Evolutionary conservation across 2,113 vertebrate species (phyloP).

Genomic region (Willisornis vidua): DNA sequence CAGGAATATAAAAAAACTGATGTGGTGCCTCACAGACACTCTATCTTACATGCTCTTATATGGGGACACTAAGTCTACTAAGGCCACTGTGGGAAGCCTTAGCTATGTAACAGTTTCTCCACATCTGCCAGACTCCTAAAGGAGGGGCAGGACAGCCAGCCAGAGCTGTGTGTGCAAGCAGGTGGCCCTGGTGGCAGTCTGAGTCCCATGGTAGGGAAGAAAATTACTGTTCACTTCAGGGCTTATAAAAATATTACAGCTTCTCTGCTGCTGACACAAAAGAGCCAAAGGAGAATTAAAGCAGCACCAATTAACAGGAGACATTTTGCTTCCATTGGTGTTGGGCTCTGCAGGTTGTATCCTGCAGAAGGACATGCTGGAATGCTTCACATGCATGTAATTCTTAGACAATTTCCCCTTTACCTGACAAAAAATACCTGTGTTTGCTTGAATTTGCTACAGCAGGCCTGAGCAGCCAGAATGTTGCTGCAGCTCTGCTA

Average conservation of each 20-base stretch:
- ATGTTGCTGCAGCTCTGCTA: background rate
- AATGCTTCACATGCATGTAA: rapidly evolving
- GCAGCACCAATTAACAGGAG: background rate
- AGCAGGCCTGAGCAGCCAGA: background rate
- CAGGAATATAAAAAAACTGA: background rate
- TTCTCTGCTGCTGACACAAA: background rate
- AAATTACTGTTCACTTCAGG: background rate
- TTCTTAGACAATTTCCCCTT: background rate
- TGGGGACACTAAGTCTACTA: background rate
- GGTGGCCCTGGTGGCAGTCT: background rate
- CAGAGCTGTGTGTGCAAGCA: background rate
- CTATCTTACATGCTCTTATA: background rate
- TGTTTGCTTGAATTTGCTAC: background rate
- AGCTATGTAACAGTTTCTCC: background rate
- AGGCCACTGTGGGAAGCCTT: background rate
- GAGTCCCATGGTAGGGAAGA: background rate
- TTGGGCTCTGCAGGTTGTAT: background rate
- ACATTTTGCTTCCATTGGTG: background rate
- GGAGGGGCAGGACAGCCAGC: background rate
- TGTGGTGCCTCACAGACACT: background rate
- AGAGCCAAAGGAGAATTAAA: background rate
- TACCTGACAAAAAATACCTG: background rate
- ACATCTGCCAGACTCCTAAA: background rate
- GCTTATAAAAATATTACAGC: background rate
- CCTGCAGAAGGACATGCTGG: rapidly evolving